These are phyloP conservation scores for Protonibea diacanthus DNA, from an alignment of 2,797 vertebrate species.

Conservation along the genomic window DNA sequence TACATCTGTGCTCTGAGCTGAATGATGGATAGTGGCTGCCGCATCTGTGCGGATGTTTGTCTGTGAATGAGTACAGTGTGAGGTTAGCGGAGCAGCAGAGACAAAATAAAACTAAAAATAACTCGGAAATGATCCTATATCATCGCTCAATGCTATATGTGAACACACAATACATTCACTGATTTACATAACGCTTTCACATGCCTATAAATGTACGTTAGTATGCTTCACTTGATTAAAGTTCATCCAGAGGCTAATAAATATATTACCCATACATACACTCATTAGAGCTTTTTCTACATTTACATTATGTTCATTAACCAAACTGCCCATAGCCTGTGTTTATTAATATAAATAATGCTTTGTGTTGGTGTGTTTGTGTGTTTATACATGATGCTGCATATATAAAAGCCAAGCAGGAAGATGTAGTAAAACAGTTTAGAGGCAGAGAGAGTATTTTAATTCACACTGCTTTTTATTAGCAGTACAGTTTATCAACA, in stretches of 20 bases:
- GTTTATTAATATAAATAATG: constrained; percentile 38
- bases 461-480: neutral
- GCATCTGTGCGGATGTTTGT: constrained; percentile 10
- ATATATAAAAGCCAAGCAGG: constrained; percentile 27
- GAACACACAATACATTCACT: neutral
- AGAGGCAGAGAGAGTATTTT: constrained; percentile 1
- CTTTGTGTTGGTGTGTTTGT: constrained; percentile 26
- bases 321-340: constrained; percentile 48
- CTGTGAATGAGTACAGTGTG: constrained; percentile 3
- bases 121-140: neutral
- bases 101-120: constrained; percentile 8
- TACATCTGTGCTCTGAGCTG: constrained; percentile 15
- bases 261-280: constrained; percentile 34
- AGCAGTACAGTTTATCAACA: neutral
- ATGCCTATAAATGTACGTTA: constrained; percentile 28
- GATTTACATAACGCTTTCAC: neutral
- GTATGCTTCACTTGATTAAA: constrained; percentile 41
- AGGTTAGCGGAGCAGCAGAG: constrained; percentile 2
- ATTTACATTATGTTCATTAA: constrained; percentile 63
- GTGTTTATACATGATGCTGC: constrained; percentile 21
- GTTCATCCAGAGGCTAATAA: constrained; percentile 47
- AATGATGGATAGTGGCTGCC: constrained; percentile 10
- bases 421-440: constrained; percentile 43
- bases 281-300: constrained; percentile 57
- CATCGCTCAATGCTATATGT: too few relatives aligned